Conservation (phyloP, 2,888 invertebrate genomes). For the Muschampia staudingeri region DNA sequence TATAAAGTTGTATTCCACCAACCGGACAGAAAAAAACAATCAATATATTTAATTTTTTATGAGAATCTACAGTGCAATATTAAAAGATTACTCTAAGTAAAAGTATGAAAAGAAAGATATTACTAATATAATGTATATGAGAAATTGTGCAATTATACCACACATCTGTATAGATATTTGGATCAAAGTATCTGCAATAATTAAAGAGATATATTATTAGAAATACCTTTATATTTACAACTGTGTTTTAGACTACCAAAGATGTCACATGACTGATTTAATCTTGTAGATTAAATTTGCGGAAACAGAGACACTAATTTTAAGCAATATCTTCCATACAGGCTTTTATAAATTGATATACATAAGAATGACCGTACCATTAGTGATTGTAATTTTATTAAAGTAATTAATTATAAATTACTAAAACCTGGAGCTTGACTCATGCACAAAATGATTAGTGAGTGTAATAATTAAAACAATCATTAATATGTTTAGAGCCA, state of each 20-base stretch:
- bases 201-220: constrained; percentile 66
- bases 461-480: constrained; percentile 64
- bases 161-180: constrained; percentile 72
- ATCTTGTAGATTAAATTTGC: constrained; percentile 70
- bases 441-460: constrained; percentile 85
- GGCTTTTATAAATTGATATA: constrained; percentile 56
- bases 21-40: constrained; percentile 69
- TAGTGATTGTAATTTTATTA: constrained; percentile 48
- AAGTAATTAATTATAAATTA: constrained; percentile 53
- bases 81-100: constrained; percentile 89
- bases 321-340: constrained; percentile 60
- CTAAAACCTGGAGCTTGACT: constrained; percentile 67
- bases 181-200: constrained; percentile 59
- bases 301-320: constrained; percentile 55
- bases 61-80: constrained; percentile 88
- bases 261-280: constrained; percentile 80
- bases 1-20: constrained; percentile 49
- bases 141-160: constrained; percentile 84
- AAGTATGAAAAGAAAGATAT: constrained; percentile 73
- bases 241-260: constrained; percentile 82
- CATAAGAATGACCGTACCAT: constrained; percentile 50
- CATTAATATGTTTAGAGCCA: constrained; percentile 65
- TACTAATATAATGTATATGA: constrained; percentile 73
- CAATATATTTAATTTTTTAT: constrained; percentile 76
- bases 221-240: constrained; percentile 64